These are phyloP conservation scores for Resseliella maxima DNA, from an alignment of 2,888 invertebrate species.

Conservation along the genomic window DNA sequence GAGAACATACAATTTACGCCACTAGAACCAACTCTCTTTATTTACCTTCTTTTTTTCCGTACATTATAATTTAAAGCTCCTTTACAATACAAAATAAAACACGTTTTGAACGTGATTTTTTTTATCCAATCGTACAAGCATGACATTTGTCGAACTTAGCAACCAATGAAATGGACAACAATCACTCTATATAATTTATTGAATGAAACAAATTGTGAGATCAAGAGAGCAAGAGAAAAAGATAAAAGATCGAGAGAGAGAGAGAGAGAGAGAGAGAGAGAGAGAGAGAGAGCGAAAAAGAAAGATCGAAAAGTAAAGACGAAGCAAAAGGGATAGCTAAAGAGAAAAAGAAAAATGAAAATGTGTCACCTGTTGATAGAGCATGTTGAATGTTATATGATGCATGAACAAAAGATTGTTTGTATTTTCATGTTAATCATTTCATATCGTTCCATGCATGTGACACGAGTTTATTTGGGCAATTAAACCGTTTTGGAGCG, in stretches of 20 bases:
- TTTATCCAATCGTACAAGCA: neutral
- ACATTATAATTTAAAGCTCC: no score
- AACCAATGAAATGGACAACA: neutral
- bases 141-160: neutral
- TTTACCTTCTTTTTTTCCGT: neutral
- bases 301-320: no score
- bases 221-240: neutral
- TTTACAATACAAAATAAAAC: neutral
- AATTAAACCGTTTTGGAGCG: neutral
- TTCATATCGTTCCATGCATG: neutral
- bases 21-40: neutral
- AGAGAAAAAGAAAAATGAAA: neutral
- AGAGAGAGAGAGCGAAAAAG: no score
- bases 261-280: no score
- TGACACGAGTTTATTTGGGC: constrained; percentile 12
- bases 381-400: neutral
- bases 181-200: no score
- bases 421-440: constrained; percentile 43
- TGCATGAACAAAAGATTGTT: constrained; percentile 15
- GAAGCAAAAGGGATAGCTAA: neutral
- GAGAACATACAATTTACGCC: neutral
- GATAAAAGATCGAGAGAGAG: no score
- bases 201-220: no score
- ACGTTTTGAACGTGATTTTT: neutral
- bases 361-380: constrained; percentile 48